Conservation (phyloP, 1,140 invertebrate species). For the Doryteuthis pealeii region DNA sequence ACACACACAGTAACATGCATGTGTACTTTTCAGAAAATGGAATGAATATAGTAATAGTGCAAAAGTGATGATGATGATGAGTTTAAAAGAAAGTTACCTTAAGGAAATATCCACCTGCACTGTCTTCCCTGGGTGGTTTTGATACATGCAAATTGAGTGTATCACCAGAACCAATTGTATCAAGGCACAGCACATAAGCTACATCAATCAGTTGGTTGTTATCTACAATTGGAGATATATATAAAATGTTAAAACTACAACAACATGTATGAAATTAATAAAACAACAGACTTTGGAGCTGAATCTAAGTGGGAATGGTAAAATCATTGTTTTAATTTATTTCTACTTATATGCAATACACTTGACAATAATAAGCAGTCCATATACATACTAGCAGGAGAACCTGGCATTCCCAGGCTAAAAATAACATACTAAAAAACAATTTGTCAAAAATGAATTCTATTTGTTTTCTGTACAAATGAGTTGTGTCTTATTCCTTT, state of each 20-base stretch:
- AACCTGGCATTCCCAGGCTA: no score
- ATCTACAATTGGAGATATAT: conserved; percentile 48
- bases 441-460: no score
- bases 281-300: neutral
- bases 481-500: no score
- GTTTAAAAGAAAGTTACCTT: conserved; percentile 60
- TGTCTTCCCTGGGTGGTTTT: conserved; percentile 88
- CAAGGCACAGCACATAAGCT: conserved; percentile 86
- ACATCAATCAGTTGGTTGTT: conserved; percentile 70
- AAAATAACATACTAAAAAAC: no score
- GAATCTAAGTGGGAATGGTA: neutral
- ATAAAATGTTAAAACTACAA: neutral
- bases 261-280: neutral
- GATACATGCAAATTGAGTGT: conserved; percentile 89
- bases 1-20: no score
- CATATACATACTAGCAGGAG: no score
- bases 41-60: no score
- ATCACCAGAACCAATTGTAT: conserved; percentile 73
- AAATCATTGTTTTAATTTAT: no score
- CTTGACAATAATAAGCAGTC: no score
- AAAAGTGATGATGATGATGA: neutral
- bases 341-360: no score
- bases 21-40: no score
- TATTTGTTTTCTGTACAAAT: no score
- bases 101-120: conserved; percentile 72